Evolutionary conservation across 2,113 vertebrate genomes (phyloP).

Genomic region (Burhinus bistriatus): DNA sequence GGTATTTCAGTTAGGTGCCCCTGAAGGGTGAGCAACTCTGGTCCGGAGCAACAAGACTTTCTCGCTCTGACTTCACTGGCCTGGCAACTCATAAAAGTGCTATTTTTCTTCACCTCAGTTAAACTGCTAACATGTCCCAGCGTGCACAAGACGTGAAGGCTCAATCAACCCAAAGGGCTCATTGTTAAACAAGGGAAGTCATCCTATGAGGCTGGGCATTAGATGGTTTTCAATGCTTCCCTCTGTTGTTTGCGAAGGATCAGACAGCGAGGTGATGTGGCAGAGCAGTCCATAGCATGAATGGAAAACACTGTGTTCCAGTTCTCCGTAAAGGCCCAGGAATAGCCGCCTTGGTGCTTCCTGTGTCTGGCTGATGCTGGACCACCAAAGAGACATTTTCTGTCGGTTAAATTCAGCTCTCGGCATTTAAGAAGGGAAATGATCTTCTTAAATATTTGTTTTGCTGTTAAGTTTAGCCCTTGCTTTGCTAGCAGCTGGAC

Average conservation of each 20-base stretch:
- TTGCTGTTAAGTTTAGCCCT: not conserved
- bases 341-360: not conserved
- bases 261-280: not conserved
- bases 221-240: not conserved
- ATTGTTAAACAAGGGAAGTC: not conserved
- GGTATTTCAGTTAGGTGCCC: not conserved
- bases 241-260: not conserved
- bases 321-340: not conserved
- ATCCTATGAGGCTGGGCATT: not conserved
- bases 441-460: not conserved
- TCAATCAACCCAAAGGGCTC: not conserved
- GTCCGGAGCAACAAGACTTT: not conserved
- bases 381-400: not conserved
- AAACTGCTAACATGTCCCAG: not conserved
- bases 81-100: not conserved
- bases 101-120: constrained; percentile 1
- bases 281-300: not conserved
- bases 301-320: not conserved
- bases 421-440: not conserved
- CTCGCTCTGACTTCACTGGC: not conserved
- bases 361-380: not conserved
- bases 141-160: not conserved
- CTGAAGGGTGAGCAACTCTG: not conserved
- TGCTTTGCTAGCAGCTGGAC: not conserved
- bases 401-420: not conserved